Base-by-base conservation (phyloP, 2,888 invertebrate genomes). In the Ecdyonurus torrentis region DNA sequence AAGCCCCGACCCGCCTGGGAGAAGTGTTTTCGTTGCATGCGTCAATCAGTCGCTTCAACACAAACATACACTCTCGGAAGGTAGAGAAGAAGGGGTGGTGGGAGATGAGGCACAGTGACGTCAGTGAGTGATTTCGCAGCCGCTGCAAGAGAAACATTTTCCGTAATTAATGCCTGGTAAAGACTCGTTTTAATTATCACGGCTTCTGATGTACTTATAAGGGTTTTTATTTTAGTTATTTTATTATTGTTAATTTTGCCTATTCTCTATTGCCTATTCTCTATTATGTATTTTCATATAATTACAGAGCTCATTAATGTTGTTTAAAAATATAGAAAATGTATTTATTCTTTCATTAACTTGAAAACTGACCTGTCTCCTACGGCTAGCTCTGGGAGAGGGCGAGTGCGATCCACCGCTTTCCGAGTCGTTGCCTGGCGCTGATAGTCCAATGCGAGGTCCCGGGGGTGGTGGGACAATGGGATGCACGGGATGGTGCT, bases 1-100 rank as follows among this genome's bases (percentile, higher is more conserved):
- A 94, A 66, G 91, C 90, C 62, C 93, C 93, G 52, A 92, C 89
- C 68, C 91, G 84, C 70, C 88, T 84, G 22, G 92, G 90, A 72
- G 90, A 88, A 67, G 89, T 88, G 71, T 91, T 89, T 78, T 95
- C 94, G 78, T 98, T 96, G 77, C 97, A 97, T 64, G 96, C 94
- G 77, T 98, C 97, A 70, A 99, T 95, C 68, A 99, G 80, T 73
- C 91, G 91, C 77, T 95, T 92, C 71, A 99, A 81, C 70, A 96
- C 89, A 78, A 91, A 91, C 70, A 99, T 84, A 79, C 97, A 95
- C 80, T 98, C 95, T 68, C 99, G 89, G 79, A 99, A 99, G 71
- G 91, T 94, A 66, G 97, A 90, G 78, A 99, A 96, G 79, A 99
- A 99, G 52, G 98, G 97, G 80, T 99, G 98, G 81, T 99, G 99